Conservation (phyloP, 2,888 invertebrate species). For the Mayetiola destructor region DNA sequence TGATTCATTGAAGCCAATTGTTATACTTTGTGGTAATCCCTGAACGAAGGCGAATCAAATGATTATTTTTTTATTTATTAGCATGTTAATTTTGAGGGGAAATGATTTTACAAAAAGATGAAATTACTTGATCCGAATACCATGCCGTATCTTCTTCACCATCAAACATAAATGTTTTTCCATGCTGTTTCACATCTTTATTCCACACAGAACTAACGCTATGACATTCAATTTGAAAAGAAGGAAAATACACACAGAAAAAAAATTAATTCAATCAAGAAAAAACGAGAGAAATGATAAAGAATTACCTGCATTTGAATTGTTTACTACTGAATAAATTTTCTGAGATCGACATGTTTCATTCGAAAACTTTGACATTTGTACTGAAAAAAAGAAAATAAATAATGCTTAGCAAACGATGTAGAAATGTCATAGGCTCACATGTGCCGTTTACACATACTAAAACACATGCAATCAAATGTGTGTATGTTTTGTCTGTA, state of each 20-base stretch:
- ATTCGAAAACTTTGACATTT: not conserved
- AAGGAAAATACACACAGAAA: not conserved
- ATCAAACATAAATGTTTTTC: conserved; percentile 14
- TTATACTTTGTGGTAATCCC: not conserved
- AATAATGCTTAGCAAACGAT: too few relatives aligned
- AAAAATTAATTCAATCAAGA: not conserved
- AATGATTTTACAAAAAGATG: not conserved
- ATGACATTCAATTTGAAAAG: not conserved
- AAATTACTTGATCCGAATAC: not conserved
- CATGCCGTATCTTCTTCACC: not conserved
- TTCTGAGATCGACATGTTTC: not conserved
- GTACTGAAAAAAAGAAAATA: not conserved
- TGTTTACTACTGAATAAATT: not conserved
- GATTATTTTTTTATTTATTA: not conserved
- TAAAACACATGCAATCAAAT: conserved; percentile 1
- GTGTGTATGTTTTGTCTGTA: not conserved
- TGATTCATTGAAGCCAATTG: not conserved
- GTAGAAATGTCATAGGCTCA: too few relatives aligned
- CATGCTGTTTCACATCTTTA: conserved; percentile 11
- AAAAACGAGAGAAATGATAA: not conserved
- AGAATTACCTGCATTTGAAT: conserved; percentile 7
- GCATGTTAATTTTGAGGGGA: not conserved
- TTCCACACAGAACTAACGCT: conserved; percentile 12
- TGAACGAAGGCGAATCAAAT: not conserved
- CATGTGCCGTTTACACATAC: not conserved